Base-by-base conservation (phyloP, 1,140 invertebrate species). In the Eurosta solidaginis region DNA sequence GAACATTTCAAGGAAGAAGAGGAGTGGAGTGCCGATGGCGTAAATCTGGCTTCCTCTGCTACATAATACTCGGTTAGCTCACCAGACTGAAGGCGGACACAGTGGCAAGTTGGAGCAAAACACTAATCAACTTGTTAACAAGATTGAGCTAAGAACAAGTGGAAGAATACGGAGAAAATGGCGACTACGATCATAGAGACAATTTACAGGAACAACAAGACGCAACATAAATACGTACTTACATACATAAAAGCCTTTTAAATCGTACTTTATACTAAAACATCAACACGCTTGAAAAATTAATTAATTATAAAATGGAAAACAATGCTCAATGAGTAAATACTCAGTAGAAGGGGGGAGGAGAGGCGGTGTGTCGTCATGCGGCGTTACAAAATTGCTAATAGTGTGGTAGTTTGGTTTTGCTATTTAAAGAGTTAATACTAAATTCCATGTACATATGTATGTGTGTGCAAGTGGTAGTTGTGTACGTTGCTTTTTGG, bases 51-150 rank as follows among this genome's bases (percentile, higher is more conserved):
- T 22, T 52, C 49, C 22, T 25, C 9, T 9, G 12, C 33, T 20
- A 25, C 20, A 10, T 17, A n/a, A n/a, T n/a, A n/a, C 33, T 17
- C 49, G 10, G 49, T 22, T 1, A 47, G 14, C 49, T 40, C 59
- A 68, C 17, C 10, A 42, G n/a, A n/a, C n/a, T n/a, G n/a, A 68
- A 68, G 59, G n/a, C 29, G 59, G n/a, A 27, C n/a, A 27, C 59
- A 40, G 33, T 20, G 33, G 33, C 33, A 22, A 27, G 59, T n/a
- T 20, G 40, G 59, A 20, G 59, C 59, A 40, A 68, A 68, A 36
- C 59, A 68, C 59, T 68, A 68, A 68, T 68, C 59, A 68, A 68
- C 59, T 68, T 68, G 59, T 68, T 68, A 68, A 68, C 59, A 68
- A 68, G 59, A 68, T 40, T 68, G 59, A 36, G 59, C 9, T 1